A percentile compares a stretch with the other conserved stretches of the same genome.
These are phyloP conservation scores for Sus scrofa DNA, from an alignment of 2,113 vertebrate genomes.

Conservation along the genomic window T2T-Sscrofa CM000812.6:112173001-112173500, in stretches of 20 bases:
- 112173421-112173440: not conserved
- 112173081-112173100: not conserved
- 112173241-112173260: not conserved
- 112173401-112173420: not conserved
- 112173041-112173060: not conserved
- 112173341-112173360: too few relatives aligned
- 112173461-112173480: not conserved
- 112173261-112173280: not conserved
- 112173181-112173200: not conserved
- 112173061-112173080: slow-evolving; percentile 11
- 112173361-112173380: not conserved
- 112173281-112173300: not conserved
- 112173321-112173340: not conserved
- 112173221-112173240: not conserved
- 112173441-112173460: not conserved
- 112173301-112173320: not conserved
- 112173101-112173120: not conserved
- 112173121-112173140: too few relatives aligned
- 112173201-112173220: not conserved
- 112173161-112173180: not conserved
- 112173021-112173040: not conserved
- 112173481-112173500: not conserved
- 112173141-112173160: not conserved
- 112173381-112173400: not conserved
- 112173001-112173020: not conserved